phyloP scores from a whole-genome alignment of 2,888 invertebrate genomes.

The Scrobipalpa costella region DNA sequence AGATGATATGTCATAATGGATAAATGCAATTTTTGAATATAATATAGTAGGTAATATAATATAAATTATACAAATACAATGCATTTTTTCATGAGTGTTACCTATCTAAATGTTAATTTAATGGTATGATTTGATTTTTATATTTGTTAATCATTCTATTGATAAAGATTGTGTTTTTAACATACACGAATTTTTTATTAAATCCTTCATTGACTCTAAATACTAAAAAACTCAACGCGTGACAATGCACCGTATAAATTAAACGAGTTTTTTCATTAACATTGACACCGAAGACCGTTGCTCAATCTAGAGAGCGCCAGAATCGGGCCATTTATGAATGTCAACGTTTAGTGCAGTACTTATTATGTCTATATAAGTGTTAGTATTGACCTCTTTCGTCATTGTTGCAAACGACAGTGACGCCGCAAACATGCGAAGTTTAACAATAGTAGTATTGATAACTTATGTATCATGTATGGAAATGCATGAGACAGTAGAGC shows the following conservation, averaged over 20 bases:
- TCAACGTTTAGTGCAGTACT: slow-evolving; percentile 62
- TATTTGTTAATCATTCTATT: too few relatives aligned
- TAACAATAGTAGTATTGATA: slow-evolving; percentile 53
- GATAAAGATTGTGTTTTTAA: too few relatives aligned
- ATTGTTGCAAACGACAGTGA: slow-evolving; percentile 58
- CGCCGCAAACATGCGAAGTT: slow-evolving; percentile 59
- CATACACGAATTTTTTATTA: too few relatives aligned
- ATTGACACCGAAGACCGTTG: slow-evolving; percentile 78
- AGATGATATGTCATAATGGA: not conserved
- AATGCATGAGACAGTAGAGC: slow-evolving; percentile 73
- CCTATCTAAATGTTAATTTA: too few relatives aligned
- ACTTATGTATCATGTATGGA: slow-evolving; percentile 61
- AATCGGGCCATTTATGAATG: slow-evolving; percentile 73
- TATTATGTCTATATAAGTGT: slow-evolving; percentile 73
- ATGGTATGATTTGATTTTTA: too few relatives aligned
- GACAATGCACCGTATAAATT: slow-evolving; percentile 70
- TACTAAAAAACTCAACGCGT: slow-evolving; percentile 47
- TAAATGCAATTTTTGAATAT: not conserved
- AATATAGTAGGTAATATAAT: not conserved
- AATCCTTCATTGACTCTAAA: too few relatives aligned
- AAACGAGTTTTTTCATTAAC: slow-evolving; percentile 76
- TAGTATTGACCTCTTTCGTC: slow-evolving; percentile 65
- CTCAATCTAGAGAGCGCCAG: slow-evolving; percentile 72
- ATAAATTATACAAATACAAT: not conserved
- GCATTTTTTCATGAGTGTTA: not conserved